These are phyloP conservation scores for Drosophila punjabiensis DNA, from an alignment of 1,140 invertebrate species.

Conservation along the genomic window DNA sequence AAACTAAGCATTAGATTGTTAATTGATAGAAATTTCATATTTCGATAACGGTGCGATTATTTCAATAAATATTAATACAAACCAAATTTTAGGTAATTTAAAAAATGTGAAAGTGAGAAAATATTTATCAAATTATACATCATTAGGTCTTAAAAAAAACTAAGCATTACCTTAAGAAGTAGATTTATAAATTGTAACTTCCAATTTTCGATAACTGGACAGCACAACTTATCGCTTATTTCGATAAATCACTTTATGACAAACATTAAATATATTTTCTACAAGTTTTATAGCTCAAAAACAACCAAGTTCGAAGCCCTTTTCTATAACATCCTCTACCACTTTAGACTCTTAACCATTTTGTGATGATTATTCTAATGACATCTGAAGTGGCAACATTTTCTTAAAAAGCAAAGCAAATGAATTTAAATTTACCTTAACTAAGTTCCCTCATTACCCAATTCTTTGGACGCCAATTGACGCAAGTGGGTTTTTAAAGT, in stretches of 20 bases:
- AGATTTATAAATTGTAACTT: neutral
- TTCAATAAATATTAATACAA: neutral
- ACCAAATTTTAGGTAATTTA: neutral
- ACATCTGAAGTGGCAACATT: conserved; percentile 9
- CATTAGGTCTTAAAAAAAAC: too few species aligned
- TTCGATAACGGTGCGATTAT: neutral
- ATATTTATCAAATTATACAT: too few species aligned
- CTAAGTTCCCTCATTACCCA: conserved; percentile 36
- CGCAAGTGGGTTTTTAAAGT: conserved; percentile 28
- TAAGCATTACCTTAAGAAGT: neutral
- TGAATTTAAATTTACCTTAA: conserved; percentile 38
- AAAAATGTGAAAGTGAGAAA: too few species aligned
- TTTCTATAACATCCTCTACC: neutral
- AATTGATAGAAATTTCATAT: too few species aligned
- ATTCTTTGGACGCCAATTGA: conserved; percentile 36
- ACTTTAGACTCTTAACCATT: neutral
- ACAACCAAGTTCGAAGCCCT: neutral
- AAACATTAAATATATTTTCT: neutral
- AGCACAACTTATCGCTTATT: neutral
- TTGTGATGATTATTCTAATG: conserved; percentile 16
- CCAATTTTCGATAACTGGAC: neutral
- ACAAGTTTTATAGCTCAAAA: neutral
- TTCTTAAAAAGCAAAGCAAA: conserved; percentile 11
- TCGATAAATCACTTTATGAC: neutral
- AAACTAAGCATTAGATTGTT: too few species aligned